A percentile compares a stretch with the other conserved stretches of the same genome.
Evolutionary conservation across 2,888 invertebrate species (phyloP).

Genomic region (Sussaba pulchella): DNA sequence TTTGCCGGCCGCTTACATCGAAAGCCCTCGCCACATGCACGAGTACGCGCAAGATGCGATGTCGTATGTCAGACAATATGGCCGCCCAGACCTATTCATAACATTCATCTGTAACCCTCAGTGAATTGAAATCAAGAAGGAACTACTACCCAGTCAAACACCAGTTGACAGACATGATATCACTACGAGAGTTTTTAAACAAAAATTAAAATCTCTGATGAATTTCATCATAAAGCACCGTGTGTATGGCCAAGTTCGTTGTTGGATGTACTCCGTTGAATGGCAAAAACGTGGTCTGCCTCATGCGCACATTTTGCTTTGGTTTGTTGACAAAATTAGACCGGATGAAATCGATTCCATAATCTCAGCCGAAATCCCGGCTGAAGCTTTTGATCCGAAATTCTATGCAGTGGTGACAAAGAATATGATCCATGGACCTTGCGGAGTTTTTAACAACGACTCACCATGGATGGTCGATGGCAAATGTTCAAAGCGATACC

Average conservation of each 20-base stretch:
- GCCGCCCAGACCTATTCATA: slow-evolving; percentile 57
- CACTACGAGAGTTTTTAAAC: background rate
- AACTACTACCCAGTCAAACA: slow-evolving; percentile 70
- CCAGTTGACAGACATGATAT: slow-evolving; percentile 73
- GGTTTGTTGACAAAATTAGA: slow-evolving; percentile 40
- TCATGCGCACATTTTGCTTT: slow-evolving; percentile 75
- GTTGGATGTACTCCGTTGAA: slow-evolving; percentile 76
- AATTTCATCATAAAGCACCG: slow-evolving; percentile 67
- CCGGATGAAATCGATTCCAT: slow-evolving; percentile 68
- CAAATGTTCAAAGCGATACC: slow-evolving; percentile 28
- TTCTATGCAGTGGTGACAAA: background rate
- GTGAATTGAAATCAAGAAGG: slow-evolving; percentile 34
- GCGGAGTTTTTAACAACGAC: background rate
- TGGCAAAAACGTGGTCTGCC: slow-evolving; percentile 67
- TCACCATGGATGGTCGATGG: slow-evolving; percentile 25
- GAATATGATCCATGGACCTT: slow-evolving; percentile 47
- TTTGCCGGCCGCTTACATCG: background rate
- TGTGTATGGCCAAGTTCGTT: slow-evolving; percentile 38
- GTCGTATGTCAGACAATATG: background rate
- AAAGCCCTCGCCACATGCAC: background rate
- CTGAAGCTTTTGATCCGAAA: background rate
- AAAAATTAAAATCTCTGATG: background rate
- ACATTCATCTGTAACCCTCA: slow-evolving; percentile 50
- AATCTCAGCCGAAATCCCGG: slow-evolving; percentile 76
- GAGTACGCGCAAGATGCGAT: background rate